Evolutionary conservation across 2,797 vertebrate genomes (phyloP).

Genomic region (Enteromius paludinosus): DNA sequence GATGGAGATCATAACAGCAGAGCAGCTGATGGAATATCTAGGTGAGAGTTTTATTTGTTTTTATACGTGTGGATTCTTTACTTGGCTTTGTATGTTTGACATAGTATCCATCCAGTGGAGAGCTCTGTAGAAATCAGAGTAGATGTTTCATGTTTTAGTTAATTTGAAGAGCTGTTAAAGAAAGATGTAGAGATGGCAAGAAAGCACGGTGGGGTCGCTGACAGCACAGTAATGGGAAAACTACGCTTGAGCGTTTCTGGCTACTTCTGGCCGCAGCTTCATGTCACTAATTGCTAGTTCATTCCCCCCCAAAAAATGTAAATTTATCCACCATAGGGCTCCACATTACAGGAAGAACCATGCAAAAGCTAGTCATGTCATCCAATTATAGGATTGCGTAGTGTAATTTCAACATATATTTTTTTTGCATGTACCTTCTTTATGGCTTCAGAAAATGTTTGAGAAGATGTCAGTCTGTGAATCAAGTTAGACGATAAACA

Average conservation of each 20-base stretch:
- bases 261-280: constrained; percentile 28
- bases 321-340: constrained; percentile 21
- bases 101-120: not conserved
- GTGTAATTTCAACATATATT: constrained; percentile 23
- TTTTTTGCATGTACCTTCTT: constrained; percentile 4
- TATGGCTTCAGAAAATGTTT: not conserved
- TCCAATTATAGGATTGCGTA: constrained; percentile 48
- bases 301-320: constrained; percentile 40
- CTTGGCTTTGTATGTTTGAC: not conserved
- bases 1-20: constrained; percentile 99
- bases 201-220: not conserved
- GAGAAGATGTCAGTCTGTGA: not conserved
- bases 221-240: not conserved
- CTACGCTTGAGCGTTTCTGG: constrained; percentile 18
- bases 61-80: not conserved
- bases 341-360: constrained; percentile 33
- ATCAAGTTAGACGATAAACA: not conserved
- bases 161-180: not conserved
- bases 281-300: constrained; percentile 58
- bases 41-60: constrained; percentile 79
- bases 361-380: constrained; percentile 34
- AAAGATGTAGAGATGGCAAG: not conserved
- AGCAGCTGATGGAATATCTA: constrained; percentile 99
- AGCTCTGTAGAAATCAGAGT: not conserved
- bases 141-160: not conserved